These are phyloP conservation scores for Hemiprocne comata DNA, from an alignment of 2,113 vertebrate genomes.

Conservation along the genomic window DNA sequence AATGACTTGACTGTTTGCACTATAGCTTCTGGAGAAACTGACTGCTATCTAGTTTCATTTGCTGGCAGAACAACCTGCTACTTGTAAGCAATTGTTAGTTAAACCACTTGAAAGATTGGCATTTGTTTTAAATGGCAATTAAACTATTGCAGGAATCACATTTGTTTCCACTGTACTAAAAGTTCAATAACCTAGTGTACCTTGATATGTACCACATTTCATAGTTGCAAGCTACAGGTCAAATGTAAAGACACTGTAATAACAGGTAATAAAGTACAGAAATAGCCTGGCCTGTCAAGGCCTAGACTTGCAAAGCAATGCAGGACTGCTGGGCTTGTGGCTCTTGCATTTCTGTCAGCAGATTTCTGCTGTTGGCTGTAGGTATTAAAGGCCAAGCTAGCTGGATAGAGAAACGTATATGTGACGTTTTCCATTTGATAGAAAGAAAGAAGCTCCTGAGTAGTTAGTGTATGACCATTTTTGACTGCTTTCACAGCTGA, in stretches of 20 bases:
- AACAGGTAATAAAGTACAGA: constrained; percentile 54
- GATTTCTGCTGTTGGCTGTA: not conserved
- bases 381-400: not conserved
- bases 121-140: constrained; percentile 45
- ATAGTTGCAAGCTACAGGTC: constrained; percentile 29
- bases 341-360: not conserved
- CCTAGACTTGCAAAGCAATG: not conserved
- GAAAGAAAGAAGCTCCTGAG: not conserved
- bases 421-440: not conserved
- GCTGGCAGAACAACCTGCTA: constrained; percentile 45
- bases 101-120: constrained; percentile 11
- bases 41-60: constrained; percentile 39
- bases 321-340: not conserved
- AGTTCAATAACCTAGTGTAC: constrained; percentile 37
- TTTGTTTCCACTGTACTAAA: constrained; percentile 44
- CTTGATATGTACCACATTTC: constrained; percentile 41
- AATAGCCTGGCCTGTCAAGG: constrained; percentile 6
- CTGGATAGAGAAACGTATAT: not conserved
- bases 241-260: constrained; percentile 40
- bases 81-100: constrained; percentile 31
- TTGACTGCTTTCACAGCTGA: not conserved
- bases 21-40: constrained; percentile 3
- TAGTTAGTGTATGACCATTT: not conserved
- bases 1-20: not conserved
- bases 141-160: constrained; percentile 29